A percentile compares a stretch with the other conserved stretches of the same genome.
These are phyloP conservation scores for Copsychus sechellarum DNA, from an alignment of 2,113 vertebrate species.

Conservation along the genomic window DNA sequence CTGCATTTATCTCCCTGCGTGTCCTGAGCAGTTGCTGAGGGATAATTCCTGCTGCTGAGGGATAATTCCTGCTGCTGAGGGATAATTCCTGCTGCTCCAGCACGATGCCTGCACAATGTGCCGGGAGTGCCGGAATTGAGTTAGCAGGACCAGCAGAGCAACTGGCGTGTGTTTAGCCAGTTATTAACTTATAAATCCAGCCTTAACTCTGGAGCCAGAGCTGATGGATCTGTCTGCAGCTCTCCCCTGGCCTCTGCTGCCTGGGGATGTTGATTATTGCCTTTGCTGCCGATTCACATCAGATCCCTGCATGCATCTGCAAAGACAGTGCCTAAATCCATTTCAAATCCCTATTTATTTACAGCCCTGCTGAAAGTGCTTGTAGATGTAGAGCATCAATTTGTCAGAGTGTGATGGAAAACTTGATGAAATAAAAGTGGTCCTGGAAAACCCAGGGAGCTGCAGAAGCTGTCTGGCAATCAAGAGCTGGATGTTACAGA, in stretches of 20 bases:
- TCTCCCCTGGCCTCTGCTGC: background rate
- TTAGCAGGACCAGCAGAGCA: background rate
- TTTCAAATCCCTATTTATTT: background rate
- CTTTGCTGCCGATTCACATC: background rate
- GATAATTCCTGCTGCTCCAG: slow-evolving; percentile 2
- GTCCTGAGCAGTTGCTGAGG: background rate
- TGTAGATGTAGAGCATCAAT: background rate
- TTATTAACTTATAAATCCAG: background rate
- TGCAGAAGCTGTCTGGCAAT: background rate
- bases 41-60: background rate
- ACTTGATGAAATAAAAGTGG: background rate
- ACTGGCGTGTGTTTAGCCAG: background rate
- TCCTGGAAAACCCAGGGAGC: background rate
- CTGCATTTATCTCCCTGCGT: background rate
- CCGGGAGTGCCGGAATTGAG: background rate
- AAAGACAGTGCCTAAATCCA: background rate
- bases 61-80: background rate
- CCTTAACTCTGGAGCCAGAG: slow-evolving; percentile 40
- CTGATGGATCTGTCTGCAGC: slow-evolving; percentile 31
- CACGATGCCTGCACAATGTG: background rate
- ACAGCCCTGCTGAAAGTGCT: background rate
- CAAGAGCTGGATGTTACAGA: background rate
- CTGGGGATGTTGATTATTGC: background rate
- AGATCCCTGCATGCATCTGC: background rate
- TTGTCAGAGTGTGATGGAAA: background rate